Percentiles rank a stretch among this genome's conserved stretches.
phyloP scores from a whole-genome alignment of 1,140 invertebrate species.

The Drosophila sproati region DNA sequence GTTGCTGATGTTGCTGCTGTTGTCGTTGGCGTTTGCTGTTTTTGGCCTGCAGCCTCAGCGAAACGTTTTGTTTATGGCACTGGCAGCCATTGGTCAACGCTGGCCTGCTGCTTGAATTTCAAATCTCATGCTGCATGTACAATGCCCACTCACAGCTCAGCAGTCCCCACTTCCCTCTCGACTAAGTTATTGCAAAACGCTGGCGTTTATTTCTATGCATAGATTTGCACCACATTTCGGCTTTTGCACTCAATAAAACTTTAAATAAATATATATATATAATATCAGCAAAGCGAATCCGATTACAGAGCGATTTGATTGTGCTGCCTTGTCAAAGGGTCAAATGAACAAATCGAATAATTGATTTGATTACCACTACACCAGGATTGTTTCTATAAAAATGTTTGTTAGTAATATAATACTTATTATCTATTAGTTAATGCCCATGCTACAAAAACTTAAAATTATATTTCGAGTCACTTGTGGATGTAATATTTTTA shows the following conservation, averaged over 20 bases:
- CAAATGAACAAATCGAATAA: background rate
- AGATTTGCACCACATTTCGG: slow-evolving; percentile 71
- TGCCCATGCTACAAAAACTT: too few relatives aligned
- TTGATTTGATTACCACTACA: too few relatives aligned
- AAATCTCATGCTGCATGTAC: slow-evolving; percentile 62
- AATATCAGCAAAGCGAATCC: slow-evolving; percentile 16
- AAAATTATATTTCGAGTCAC: too few relatives aligned
- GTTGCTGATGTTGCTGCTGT: slow-evolving; percentile 43
- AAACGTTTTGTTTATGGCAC: slow-evolving; percentile 76
- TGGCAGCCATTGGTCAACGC: slow-evolving; percentile 74
- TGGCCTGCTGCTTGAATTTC: slow-evolving; percentile 72
- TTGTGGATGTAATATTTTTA: too few relatives aligned
- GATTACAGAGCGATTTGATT: slow-evolving; percentile 26
- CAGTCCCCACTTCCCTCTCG: slow-evolving; percentile 22
- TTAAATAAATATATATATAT: slow-evolving; percentile 51
- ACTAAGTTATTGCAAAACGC: slow-evolving; percentile 68
- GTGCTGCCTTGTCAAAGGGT: slow-evolving; percentile 8
- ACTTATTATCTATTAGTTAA: too few relatives aligned
- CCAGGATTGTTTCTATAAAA: too few relatives aligned
- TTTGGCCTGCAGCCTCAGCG: slow-evolving; percentile 41
- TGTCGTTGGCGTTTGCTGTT: slow-evolving; percentile 56
- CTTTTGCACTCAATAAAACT: slow-evolving; percentile 71
- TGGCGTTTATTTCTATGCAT: slow-evolving; percentile 58
- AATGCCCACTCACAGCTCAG: slow-evolving; percentile 39
- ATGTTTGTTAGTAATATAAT: too few relatives aligned